Conservation (phyloP, 2,113 vertebrate genomes). For the Australoheros scitulus region DNA sequence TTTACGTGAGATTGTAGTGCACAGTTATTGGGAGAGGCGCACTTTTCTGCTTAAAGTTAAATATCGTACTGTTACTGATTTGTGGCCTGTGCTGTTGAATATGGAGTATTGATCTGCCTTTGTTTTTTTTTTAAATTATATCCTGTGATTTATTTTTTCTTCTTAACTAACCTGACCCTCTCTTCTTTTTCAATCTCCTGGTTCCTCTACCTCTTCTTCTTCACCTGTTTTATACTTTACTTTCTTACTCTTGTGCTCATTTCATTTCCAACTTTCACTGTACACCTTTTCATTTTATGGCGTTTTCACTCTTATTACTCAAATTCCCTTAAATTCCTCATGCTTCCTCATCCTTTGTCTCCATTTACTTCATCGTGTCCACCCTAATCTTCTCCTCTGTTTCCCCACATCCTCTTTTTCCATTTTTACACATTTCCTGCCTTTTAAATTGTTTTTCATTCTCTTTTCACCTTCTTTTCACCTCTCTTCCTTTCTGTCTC, state of each 20-base stretch:
- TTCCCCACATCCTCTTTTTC: not conserved
- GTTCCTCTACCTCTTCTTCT: not conserved
- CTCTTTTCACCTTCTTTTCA: conserved; percentile 53
- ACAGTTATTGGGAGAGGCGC: not conserved
- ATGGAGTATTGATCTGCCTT: conserved; percentile 30
- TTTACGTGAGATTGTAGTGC: conserved; percentile 16
- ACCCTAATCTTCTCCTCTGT: not conserved
- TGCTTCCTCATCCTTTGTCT: not conserved
- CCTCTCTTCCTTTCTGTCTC: conserved; percentile 58
- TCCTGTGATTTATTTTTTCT: conserved; percentile 8
- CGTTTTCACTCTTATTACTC: not conserved
- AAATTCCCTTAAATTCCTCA: not conserved
- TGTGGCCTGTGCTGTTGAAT: conserved; percentile 20
- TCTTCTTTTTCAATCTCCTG: not conserved
- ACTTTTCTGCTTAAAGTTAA: conserved; percentile 23
- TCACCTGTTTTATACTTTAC: not conserved
- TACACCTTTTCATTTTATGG: not conserved
- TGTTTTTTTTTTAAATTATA: conserved; percentile 31
- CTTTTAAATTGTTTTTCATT: not conserved
- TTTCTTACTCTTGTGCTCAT: not conserved
- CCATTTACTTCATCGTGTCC: not conserved
- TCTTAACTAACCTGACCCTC: conserved; percentile 10
- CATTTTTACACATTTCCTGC: not conserved
- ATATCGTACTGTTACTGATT: conserved; percentile 33
- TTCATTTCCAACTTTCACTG: not conserved